These are phyloP conservation scores for Microctenopoma steveboyesi DNA, from an alignment of 2,797 vertebrate species.

Conservation along the genomic window DNA sequence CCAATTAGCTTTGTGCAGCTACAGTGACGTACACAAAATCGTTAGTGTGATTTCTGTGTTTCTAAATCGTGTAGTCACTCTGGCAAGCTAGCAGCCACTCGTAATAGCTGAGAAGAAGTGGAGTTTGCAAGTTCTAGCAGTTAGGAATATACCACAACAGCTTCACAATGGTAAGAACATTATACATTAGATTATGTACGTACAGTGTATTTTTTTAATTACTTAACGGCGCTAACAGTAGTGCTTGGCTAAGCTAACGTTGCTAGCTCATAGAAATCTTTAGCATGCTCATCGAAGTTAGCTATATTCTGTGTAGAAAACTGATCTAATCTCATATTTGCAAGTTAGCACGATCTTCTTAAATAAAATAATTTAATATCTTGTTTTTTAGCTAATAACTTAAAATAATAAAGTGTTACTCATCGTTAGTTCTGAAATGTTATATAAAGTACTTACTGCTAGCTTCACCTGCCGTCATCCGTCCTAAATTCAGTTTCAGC, in stretches of 20 bases:
- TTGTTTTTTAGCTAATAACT: no score
- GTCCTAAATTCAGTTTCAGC: background rate
- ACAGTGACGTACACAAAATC: background rate
- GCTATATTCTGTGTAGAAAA: background rate
- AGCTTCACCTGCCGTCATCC: background rate
- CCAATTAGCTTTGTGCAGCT: conserved; percentile 46
- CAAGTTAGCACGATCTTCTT: rapidly evolving
- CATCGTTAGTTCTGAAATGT: background rate
- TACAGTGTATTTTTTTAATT: background rate
- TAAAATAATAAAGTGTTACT: rapidly evolving
- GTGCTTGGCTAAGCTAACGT: conserved; percentile 40
- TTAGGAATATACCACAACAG: conserved; percentile 2
- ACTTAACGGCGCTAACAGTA: background rate
- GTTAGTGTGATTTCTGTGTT: conserved; percentile 37
- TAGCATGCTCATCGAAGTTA: conserved; percentile 6
- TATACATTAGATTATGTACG: rapidly evolving
- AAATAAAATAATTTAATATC: rapidly evolving
- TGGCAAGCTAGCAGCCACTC: conserved; percentile 15
- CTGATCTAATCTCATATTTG: rapidly evolving
- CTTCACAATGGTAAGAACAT: conserved; percentile 75
- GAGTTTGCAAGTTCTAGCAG: background rate
- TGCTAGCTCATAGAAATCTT: background rate
- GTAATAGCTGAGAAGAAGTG: background rate
- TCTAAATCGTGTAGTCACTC: conserved; percentile 85
- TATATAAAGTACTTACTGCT: background rate